Base-by-base conservation (phyloP, 2,888 invertebrate genomes). In the Aleiodes alternator region DNA sequence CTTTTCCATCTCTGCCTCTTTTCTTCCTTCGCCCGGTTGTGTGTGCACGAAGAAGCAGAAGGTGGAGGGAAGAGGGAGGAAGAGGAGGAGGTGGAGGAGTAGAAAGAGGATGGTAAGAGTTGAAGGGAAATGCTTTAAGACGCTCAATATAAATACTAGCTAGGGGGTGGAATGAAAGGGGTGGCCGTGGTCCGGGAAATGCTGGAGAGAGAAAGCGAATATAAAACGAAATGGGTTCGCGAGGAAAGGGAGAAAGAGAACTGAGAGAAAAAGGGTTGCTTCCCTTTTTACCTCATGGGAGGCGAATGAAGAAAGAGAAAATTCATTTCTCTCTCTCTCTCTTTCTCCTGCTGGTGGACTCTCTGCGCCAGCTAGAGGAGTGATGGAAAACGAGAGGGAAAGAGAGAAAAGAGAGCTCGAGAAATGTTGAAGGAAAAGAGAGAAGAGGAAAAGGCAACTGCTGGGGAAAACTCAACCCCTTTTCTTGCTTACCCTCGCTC, bases 181-280 rank as follows among this genome's bases (percentile, higher is more conserved):
- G 38, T 64, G 53, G 55, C 48, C 50, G 71, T 56, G 48, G 55
- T 48, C 69, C 51, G 69, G 51, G 51, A 68, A 51, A 68, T 68
- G 51, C 50, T 68, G 31, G 11, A 74, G 73, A 75, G 70, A 72
- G 59, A 66, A 48, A 61, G 48, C 43, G 57, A 50, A 12, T 31
- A 56, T 43, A 29, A 38, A 38, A 72, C 51, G 14, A 68, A 69
- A 59, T 73, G 69, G 34, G 64, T 34, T 69, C 23, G 23, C 29
- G 29, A 53, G 66, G 51, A 11, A 16, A 6, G 79, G 78, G 78
- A 76, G 76, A 70, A 64, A 74, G 82, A 83, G 85, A 83, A 85
- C 85, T 83, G 84, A 85, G 87, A 87, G 88, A 89, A 88, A 89
- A 89, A 89, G 89, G 89, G 89, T 89, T 89, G 87, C 87, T 87